phyloP scores from a whole-genome alignment of 2,113 vertebrate genomes.

The Laterallus jamaicensis region DNA sequence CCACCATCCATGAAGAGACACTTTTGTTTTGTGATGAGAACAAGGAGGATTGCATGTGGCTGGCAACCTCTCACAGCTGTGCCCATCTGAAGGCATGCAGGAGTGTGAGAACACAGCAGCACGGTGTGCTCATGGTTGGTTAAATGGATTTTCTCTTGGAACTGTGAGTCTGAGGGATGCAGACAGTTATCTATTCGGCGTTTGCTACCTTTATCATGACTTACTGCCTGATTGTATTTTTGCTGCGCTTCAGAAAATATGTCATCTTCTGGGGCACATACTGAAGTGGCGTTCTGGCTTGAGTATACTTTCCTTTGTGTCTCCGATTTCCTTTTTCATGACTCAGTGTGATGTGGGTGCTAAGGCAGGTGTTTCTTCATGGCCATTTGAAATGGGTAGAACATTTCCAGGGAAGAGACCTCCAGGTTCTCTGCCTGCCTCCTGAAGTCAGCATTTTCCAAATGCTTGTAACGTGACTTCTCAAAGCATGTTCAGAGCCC shows the following conservation, averaged over 20 bases:
- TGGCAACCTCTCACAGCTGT: rapidly evolving
- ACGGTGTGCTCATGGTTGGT: background rate
- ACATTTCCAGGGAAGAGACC: background rate
- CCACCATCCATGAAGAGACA: rapidly evolving
- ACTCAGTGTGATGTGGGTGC: background rate
- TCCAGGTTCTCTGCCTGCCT: background rate
- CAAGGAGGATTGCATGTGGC: rapidly evolving
- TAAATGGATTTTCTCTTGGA: background rate
- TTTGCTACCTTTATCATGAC: background rate
- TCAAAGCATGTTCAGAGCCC: background rate
- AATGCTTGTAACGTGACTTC: background rate
- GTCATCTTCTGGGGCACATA: background rate
- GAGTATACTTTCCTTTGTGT: background rate
- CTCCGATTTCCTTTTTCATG: background rate
- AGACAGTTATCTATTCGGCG: background rate
- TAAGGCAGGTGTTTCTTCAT: background rate
- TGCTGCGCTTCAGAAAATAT: background rate
- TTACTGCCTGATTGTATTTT: background rate
- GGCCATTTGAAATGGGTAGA: background rate
- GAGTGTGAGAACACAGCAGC: background rate
- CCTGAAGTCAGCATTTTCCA: background rate
- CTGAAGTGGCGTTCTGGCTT: background rate
- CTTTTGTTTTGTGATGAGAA: background rate
- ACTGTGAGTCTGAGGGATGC: background rate
- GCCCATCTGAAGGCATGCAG: background rate